phyloP scores from a whole-genome alignment of 2,888 invertebrate genomes.

The Plutella xylostella region DNA sequence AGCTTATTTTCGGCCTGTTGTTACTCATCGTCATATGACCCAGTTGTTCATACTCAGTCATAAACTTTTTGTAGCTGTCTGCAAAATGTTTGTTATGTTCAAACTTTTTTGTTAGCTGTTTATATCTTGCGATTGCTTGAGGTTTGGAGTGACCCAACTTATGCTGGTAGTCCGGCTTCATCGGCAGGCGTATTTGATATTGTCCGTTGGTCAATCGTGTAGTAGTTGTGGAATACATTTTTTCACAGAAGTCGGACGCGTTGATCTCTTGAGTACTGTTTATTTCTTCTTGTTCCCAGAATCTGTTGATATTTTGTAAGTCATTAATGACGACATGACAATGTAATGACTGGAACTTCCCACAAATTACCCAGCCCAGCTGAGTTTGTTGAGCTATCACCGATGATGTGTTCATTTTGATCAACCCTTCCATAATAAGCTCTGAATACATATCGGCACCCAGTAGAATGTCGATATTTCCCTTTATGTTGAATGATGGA shows the following conservation, averaged over 20 bases:
- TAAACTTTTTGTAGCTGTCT: background rate
- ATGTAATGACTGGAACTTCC: constrained; percentile 1
- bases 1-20: background rate
- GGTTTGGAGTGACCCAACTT: background rate
- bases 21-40: constrained; percentile 2
- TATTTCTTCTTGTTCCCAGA: constrained; percentile 3
- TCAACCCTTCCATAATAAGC: constrained; percentile 2
- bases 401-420: constrained; percentile 2
- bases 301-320: background rate
- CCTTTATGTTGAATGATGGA: constrained; percentile 10
- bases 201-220: background rate
- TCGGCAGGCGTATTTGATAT: background rate
- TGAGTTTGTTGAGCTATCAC: constrained; percentile 9
- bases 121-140: background rate
- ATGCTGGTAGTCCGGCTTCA: background rate
- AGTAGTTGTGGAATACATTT: background rate
- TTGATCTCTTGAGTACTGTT: background rate
- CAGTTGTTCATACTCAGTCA: background rate
- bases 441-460: constrained; percentile 12
- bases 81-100: too few relatives aligned
- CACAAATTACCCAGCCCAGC: constrained; percentile 15
- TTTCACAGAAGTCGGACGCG: background rate
- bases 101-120: background rate
- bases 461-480: constrained; percentile 11
- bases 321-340: background rate